Base-by-base conservation (phyloP, 2,888 invertebrate species). In the Catocala sponsa region DNA sequence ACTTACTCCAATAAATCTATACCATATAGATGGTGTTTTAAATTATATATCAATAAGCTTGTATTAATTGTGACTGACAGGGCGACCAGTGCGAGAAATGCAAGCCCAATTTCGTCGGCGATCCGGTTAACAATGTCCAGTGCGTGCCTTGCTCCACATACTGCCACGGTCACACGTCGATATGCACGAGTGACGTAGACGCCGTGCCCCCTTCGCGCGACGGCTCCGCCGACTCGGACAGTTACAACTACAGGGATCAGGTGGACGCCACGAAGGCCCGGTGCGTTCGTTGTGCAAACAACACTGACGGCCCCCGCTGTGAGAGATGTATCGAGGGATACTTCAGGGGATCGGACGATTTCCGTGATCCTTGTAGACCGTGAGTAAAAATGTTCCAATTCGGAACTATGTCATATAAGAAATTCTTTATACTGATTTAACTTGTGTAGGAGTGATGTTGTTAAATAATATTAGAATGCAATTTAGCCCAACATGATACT, bases 41-140 rank as follows among this genome's bases (percentile, higher is more conserved):
- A 15, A 15, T 15, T 59, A 15, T 41, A 32, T 7, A 15, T 43
- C 6, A 42, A 10, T 11, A 15, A 41, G 41, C 15, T 15, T 2
- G 15, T 2, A 15, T 15, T 15, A 0, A 15, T 15, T 15, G 15
- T 15, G n/a, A 4, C 44, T 7, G 86, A 9, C 84, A 97, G 96
- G 99, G 98, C 5, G 95, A 95, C n/a, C 98, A 98, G 87, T 99
- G 99, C 84, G 97, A 98, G 82, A 97, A 97, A 86, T 99, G 99
- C 87, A 96, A 97, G 84, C 97, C 98, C 0, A 95, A 98, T 59
- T 99, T 97, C 91, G 99, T 99, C 33, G 99, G 99, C 9, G 97
- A 99, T 90, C 98, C 99, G 0, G 96, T 97, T 38, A 97, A 98
- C 82, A 98, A 98, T 46, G 97, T 97, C 0, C 96, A 96, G 70